Base-by-base conservation (phyloP, 2,888 invertebrate species). In the Gymnocheta viridis region DNA sequence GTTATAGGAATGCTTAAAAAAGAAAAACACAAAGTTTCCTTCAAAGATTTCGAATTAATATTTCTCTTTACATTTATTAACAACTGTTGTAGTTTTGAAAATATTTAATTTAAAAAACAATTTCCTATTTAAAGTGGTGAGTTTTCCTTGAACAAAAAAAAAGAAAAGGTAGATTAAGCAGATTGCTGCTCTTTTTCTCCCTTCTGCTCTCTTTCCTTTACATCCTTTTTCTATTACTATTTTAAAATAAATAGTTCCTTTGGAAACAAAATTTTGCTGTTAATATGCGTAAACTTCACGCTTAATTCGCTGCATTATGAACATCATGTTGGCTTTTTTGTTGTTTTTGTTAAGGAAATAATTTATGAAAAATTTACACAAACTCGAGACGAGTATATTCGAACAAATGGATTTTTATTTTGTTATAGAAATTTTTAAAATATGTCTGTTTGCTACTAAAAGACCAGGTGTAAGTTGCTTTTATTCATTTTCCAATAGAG, bases 211-310 rank as follows among this genome's bases (percentile, higher is more conserved):
- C 17, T 9, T n/a, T 51, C 24, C 44, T 24, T 44, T 29, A 29
- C n/a, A 58, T 58, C 44, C 70, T 56, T 49, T 41, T 67, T n/a
- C 17, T 47, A 27, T 29, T 49, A 49, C 9, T n/a, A 60, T 77
- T 67, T 58, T 38, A 12, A 58, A 77, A 27, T 58, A 58, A 77
- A 27, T 58, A 29, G 51, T 62, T 58, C 47, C 32, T 76, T 54
- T 64, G 41, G 35, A 66, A 54, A n/a, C n/a, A n/a, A 54, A 54
- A 38, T 19, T 35, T 60, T 49, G 64, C 70, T 87, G 87, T 88
- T 90, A 90, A 91, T 89, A 90, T 88, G 90, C 90, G 90, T 90
- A 89, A 90, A 90, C 89, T 90, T 90, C 90, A 90, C 90, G 90
- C 90, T 89, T 90, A 90, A 91, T 90, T 88, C 88, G 85, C 87